A percentile compares a stretch with the other conserved stretches of the same genome.
These are phyloP conservation scores for Mythimna loreyi DNA, from an alignment of 2,888 invertebrate genomes.

Conservation along the genomic window DNA sequence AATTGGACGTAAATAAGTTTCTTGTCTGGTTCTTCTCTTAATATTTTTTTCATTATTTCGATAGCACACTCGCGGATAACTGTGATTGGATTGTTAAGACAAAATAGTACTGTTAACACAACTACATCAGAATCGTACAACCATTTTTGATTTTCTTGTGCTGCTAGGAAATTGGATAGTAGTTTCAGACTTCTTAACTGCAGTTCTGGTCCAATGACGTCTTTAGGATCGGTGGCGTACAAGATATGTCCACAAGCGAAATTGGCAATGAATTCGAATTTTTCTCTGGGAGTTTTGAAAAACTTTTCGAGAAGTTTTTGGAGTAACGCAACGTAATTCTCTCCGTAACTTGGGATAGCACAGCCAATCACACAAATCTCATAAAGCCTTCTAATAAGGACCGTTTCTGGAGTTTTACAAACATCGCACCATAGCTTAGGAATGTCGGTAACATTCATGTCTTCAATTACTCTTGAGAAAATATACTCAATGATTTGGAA, in stretches of 20 bases:
- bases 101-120: constrained; percentile 90
- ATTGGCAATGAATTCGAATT: constrained; percentile 91
- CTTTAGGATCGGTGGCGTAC: constrained; percentile 82
- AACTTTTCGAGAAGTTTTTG: constrained; percentile 86
- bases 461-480: constrained; percentile 86
- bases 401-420: constrained; percentile 77
- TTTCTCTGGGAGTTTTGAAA: constrained; percentile 82
- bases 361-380: constrained; percentile 89
- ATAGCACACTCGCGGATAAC: constrained; percentile 91
- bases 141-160: constrained; percentile 77
- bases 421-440: constrained; percentile 86
- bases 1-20: constrained; percentile 84
- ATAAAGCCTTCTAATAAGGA: constrained; percentile 83
- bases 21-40: constrained; percentile 75
- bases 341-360: constrained; percentile 78
- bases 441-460: constrained; percentile 82
- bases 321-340: constrained; percentile 81
- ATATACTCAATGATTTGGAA: constrained; percentile 91
- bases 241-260: constrained; percentile 88
- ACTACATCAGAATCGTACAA: constrained; percentile 84
- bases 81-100: constrained; percentile 88
- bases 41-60: constrained; percentile 85
- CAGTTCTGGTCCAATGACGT: constrained; percentile 85
- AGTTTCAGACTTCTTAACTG: constrained; percentile 89
- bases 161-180: constrained; percentile 76